Conservation (phyloP, 2,113 vertebrate species). For the Siniperca chuatsi region DNA sequence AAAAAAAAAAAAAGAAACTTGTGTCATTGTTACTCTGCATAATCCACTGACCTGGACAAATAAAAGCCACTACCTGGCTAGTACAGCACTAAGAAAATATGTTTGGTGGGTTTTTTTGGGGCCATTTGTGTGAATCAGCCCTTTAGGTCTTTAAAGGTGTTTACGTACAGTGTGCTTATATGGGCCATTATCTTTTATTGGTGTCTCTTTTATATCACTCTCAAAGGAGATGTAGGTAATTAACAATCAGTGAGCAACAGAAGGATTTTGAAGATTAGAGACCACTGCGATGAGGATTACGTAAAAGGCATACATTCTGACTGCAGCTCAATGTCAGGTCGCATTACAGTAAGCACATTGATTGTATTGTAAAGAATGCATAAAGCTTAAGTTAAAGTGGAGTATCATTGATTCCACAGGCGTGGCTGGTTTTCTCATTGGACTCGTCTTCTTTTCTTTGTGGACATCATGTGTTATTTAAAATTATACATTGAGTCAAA, state of each 20-base stretch:
- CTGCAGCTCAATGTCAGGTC: neutral
- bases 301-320: neutral
- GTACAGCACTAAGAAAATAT: neutral
- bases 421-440: neutral
- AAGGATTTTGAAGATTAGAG: neutral
- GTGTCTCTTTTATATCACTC: neutral
- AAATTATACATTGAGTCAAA: neutral
- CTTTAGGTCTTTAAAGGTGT: neutral
- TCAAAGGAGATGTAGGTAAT: neutral
- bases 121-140: neutral
- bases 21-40: neutral
- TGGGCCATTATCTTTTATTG: conserved; percentile 5
- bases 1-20: neutral
- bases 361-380: neutral
- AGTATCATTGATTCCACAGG: neutral
- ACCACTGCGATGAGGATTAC: neutral
- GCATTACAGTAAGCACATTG: conserved; percentile 1
- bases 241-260: conserved; percentile 10
- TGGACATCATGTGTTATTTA: neutral
- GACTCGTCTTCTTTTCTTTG: neutral
- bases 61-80: neutral
- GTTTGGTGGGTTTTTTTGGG: too few relatives aligned
- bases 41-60: neutral
- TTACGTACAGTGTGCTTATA: neutral
- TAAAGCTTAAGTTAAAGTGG: neutral